Conservation (phyloP, 2,888 invertebrate genomes). For the Troides aeacus region DNA sequence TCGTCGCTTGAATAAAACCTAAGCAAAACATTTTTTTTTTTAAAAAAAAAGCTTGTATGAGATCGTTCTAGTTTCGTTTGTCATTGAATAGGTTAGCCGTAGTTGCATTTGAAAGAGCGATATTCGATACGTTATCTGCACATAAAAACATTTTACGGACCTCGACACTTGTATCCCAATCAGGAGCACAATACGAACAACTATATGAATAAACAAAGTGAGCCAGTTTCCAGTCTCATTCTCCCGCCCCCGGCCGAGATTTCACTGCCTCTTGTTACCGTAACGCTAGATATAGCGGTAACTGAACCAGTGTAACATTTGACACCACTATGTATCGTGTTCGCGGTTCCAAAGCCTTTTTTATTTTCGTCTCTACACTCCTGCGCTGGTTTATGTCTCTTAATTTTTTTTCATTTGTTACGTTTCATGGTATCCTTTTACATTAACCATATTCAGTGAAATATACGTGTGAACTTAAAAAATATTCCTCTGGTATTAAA, state of each 20-base stretch:
- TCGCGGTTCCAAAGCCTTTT: slow-evolving; percentile 40
- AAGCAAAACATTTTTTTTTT: no score
- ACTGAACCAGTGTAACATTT: slow-evolving; percentile 41
- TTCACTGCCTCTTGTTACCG: slow-evolving; percentile 55
- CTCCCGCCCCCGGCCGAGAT: slow-evolving; percentile 52
- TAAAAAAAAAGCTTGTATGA: no score
- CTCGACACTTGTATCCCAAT: slow-evolving; percentile 1
- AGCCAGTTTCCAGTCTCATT: slow-evolving; percentile 46
- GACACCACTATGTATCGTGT: slow-evolving; percentile 42
- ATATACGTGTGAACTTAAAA: background rate
- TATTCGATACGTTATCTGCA: slow-evolving; percentile 4
- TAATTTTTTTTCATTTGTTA: slow-evolving; percentile 7
- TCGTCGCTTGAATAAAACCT: no score
- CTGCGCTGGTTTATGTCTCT: slow-evolving; percentile 30
- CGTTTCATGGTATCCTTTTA: background rate
- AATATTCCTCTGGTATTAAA: no score
- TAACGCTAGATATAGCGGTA: slow-evolving; percentile 47
- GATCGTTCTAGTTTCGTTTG: background rate
- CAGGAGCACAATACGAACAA: slow-evolving; percentile 26
- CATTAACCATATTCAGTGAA: background rate
- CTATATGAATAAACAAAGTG: slow-evolving; percentile 30
- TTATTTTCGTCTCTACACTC: slow-evolving; percentile 37
- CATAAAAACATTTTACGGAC: background rate
- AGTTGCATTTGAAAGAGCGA: background rate
- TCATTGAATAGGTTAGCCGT: background rate